These are phyloP conservation scores for Condylura cristata DNA, from an alignment of 2,113 vertebrate genomes.

Conservation along the genomic window DNA sequence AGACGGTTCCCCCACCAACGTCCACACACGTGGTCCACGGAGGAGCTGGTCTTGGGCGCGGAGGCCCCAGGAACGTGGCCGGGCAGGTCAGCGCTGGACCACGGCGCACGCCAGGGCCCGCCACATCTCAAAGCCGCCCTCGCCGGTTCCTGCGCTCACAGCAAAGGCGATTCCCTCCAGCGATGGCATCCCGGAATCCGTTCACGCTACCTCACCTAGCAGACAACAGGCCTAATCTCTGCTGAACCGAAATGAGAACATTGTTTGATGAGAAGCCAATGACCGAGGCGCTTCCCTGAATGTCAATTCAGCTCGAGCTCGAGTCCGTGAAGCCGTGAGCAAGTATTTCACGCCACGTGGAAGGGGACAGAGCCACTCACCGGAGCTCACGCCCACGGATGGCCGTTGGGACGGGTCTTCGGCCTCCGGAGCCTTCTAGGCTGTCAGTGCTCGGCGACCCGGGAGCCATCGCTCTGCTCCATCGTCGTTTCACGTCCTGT, in stretches of 20 bases:
- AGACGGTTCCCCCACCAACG: background rate
- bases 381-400: background rate
- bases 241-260: background rate
- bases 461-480: no score
- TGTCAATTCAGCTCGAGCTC: background rate
- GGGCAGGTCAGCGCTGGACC: no score
- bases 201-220: background rate
- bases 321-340: no score
- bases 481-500: no score
- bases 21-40: accelerated
- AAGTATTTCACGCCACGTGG: background rate
- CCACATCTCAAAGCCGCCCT: background rate
- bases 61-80: no score
- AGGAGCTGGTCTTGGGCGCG: background rate
- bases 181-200: background rate
- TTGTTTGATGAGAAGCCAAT: background rate
- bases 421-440: no score
- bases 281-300: background rate
- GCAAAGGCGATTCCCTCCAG: background rate
- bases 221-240: background rate
- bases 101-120: no score
- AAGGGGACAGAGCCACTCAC: accelerated
- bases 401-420: no score
- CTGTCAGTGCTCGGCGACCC: no score
- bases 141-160: background rate